Base-by-base conservation (phyloP, 2,888 invertebrate genomes). In the Volucella zonaria region DNA sequence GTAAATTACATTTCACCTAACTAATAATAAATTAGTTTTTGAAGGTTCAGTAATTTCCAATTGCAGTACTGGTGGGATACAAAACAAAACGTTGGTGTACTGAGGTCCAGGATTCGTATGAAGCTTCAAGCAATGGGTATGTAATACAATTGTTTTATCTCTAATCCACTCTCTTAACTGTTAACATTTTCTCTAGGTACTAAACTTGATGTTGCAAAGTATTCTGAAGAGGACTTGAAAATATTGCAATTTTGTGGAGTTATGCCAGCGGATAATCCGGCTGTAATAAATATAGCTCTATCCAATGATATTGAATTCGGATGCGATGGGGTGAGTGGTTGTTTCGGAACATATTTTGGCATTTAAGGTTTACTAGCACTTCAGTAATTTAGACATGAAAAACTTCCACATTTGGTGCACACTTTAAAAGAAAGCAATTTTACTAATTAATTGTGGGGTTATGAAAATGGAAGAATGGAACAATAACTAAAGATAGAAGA, bases 231-330 rank as follows among this genome's bases (percentile, higher is more conserved):
- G 1, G 78, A 77, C 3, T n/a, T 61, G n/a, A 61, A 54, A 40
- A 82, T 82, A 11, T n/a, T 82, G n/a, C 43, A 73, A 42, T 43
- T 82, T 58, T 82, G 52, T 10, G 73, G 78, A 11, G 59, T 38
- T 15, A 40, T 52, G 31, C 1, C 38, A 0, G n/a, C 10, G 8
- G 66, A 75, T 14, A 54, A 11, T 38, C 0, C 18, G 2, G 3
- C 43, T 1, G 8, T 2, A 3, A 73, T 78, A 12, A 38, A 9
- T 18, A 51, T n/a, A 10, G 56, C 45, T 0, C 23, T 82, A 14
- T 14, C 18, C 9, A 51, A n/a, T 8, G 51, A 67, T n/a, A 14
- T 52, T 2, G 82, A 82, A 45, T 56, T 82, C 0, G 82, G 78
- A 0, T 8, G 9, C 9, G 54, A 74, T 47, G n/a, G 3, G 52